Base-by-base conservation (phyloP, 1,140 invertebrate genomes). In the Drosophila paulistorum region DNA sequence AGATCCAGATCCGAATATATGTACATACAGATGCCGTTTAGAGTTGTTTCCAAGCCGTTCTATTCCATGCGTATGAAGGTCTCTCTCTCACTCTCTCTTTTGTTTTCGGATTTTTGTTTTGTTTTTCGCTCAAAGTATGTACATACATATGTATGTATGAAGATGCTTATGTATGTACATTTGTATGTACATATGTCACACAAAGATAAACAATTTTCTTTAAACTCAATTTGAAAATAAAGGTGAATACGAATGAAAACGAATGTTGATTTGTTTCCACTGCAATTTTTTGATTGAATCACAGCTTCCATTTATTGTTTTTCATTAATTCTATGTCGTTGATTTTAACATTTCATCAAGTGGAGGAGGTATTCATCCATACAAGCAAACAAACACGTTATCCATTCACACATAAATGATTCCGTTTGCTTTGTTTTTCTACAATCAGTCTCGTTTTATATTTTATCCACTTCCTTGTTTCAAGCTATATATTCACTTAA, bases 361-460 rank as follows among this genome's bases (percentile, higher is more conserved):
- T 35, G 20, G 10, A 7, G 57, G 57, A 33, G 57, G 57, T 37
- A 59, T 39, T 59, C 33, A 59, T 20, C 45, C 57, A 59, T 35
- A 37, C 35, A 39, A 9, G 4, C 57, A 59, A 26, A 55, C 51
- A 55, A 30, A 55, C 51, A 55, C 26, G 11, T 13, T 26, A 30
- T 26, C 30, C 51, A 55, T 55, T 59, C 57, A 59, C 26, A 59
- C 57, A 59, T 37, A 59, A 59, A 59, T 59, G 57, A 59, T 59
- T 59, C 57, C 57, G 33, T 58, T 74, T 73, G 70, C 70, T 73
- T 73, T 74, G 45, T 41, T 73, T 55, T 73, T 59, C 35, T 74
- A 65, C 69, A 74, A 59, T 74, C 69, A 74, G 69, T 74, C 69
- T 74, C 69, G 33, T 64, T 65, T 73, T 20, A 72, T 58, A 63